Evolutionary conservation across 2,797 vertebrate species (phyloP).

Genomic region (Sandelia bainsii): DNA sequence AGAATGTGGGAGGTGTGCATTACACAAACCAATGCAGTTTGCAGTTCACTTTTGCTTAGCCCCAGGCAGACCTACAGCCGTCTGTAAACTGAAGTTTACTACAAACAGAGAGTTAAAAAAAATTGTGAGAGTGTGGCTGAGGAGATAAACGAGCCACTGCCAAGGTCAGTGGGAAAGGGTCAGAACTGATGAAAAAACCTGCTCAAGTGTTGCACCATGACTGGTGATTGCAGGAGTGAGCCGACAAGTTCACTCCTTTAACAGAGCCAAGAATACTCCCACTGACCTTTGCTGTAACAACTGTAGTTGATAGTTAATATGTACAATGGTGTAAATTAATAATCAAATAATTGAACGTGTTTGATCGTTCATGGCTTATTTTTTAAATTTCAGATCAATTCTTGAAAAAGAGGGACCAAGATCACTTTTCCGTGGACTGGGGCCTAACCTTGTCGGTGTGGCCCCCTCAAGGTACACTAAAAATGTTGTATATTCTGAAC

Average conservation of each 20-base stretch:
- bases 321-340: not conserved
- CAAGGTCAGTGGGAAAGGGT: slow-evolving; percentile 14
- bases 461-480: slow-evolving; percentile 94
- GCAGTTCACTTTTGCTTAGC: not conserved
- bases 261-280: not conserved
- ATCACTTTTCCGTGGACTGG: slow-evolving; percentile 96
- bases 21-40: not conserved
- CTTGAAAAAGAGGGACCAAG: slow-evolving; percentile 98
- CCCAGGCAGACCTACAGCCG: slow-evolving; percentile 2
- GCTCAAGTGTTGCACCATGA: slow-evolving; percentile 9
- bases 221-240: slow-evolving; percentile 18
- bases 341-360: not conserved
- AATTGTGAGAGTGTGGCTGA: slow-evolving; percentile 8
- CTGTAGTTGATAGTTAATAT: not conserved
- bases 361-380: slow-evolving; percentile 7
- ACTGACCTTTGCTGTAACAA: not conserved
- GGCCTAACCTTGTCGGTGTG: slow-evolving; percentile 97
- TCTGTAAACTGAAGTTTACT: slow-evolving; percentile 34
- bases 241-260: not conserved
- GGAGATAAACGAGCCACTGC: slow-evolving; percentile 15
- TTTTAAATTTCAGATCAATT: slow-evolving; percentile 89
- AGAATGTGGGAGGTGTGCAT: not conserved
- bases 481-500: not conserved
- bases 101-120: slow-evolving; percentile 18
- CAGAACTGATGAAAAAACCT: slow-evolving; percentile 10